phyloP scores from a whole-genome alignment of 1,140 invertebrate species.

The Harpegnathos saltator region DNA sequence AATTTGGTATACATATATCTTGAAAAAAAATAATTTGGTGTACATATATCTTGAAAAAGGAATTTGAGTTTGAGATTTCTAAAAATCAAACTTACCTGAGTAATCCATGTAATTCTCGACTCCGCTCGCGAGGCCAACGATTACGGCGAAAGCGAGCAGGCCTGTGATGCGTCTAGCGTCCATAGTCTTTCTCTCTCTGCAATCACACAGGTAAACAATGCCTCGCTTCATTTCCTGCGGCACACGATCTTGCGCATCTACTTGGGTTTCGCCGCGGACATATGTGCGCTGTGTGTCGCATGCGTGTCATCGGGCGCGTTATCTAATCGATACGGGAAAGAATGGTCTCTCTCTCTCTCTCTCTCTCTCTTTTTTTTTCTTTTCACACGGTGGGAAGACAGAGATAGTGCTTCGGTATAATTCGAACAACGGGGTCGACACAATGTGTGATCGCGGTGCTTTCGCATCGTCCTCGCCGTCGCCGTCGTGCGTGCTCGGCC shows the following conservation, averaged over 20 bases:
- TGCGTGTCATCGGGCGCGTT: constrained; percentile 13
- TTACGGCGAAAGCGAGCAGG: constrained; percentile 49
- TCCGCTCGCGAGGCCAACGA: constrained; percentile 59
- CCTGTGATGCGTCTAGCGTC: constrained; percentile 50
- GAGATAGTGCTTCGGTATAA: neutral
- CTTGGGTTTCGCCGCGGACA: neutral
- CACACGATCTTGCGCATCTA: neutral
- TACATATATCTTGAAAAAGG: no score
- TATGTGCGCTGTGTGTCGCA: neutral
- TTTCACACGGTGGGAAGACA: neutral
- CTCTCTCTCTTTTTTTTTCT: neutral
- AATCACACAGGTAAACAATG: constrained; percentile 54
- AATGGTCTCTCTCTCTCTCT: neutral
- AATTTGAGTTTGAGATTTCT: no score
- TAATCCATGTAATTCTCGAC: constrained; percentile 79
- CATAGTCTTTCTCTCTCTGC: constrained; percentile 66
- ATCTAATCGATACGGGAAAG: constrained; percentile 44
- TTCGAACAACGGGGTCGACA: neutral
- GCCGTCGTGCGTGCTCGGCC: no score
- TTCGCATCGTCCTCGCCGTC: no score
- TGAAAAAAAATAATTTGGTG: no score
- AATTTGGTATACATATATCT: no score
- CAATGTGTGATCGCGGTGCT: no score
- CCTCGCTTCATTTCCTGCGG: neutral
- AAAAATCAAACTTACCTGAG: constrained; percentile 65